Evolutionary conservation across 1,140 invertebrate species (phyloP).

Genomic region (Drosophila persimilis): DNA sequence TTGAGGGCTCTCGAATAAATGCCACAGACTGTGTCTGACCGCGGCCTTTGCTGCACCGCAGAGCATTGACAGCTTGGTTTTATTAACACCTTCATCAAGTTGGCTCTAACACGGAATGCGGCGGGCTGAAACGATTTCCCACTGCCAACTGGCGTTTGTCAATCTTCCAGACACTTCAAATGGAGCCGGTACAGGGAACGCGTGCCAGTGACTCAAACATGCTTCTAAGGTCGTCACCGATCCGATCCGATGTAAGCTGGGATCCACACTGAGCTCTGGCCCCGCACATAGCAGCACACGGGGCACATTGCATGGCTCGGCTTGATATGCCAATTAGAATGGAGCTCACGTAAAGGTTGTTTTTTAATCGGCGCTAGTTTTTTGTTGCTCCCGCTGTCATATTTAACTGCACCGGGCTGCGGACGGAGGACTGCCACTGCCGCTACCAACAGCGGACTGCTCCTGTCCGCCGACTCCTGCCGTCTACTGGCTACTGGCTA

Average conservation of each 20-base stretch:
- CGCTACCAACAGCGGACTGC: conserved; percentile 8
- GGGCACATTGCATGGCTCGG: not conserved
- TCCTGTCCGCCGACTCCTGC: conserved; percentile 38
- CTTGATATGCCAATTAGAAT: conserved; percentile 42
- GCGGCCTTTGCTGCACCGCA: conserved; percentile 12
- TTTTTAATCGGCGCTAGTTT: conserved; percentile 69
- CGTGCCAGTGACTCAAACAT: conserved; percentile 59
- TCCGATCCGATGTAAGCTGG: no score
- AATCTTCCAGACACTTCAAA: conserved; percentile 24
- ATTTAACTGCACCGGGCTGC: conserved; percentile 49
- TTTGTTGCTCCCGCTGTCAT: conserved; percentile 69
- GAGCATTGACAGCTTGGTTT: conserved; percentile 50
- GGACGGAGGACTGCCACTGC: not conserved
- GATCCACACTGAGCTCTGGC: conserved; percentile 1
- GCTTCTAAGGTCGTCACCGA: conserved; percentile 43
- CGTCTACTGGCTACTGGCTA: conserved; percentile 48
- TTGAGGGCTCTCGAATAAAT: conserved; percentile 39
- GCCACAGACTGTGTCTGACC: conserved; percentile 11
- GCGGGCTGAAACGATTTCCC: conserved; percentile 28
- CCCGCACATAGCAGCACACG: conserved; percentile 5
- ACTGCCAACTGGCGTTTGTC: conserved; percentile 4
- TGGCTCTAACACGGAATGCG: conserved; percentile 44
- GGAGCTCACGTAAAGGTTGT: conserved; percentile 53
- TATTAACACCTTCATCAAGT: conserved; percentile 39
- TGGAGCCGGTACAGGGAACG: conserved; percentile 38